Base-by-base conservation (phyloP, 2,797 vertebrate genomes). In the Kryptolebias ocellatus region DNA sequence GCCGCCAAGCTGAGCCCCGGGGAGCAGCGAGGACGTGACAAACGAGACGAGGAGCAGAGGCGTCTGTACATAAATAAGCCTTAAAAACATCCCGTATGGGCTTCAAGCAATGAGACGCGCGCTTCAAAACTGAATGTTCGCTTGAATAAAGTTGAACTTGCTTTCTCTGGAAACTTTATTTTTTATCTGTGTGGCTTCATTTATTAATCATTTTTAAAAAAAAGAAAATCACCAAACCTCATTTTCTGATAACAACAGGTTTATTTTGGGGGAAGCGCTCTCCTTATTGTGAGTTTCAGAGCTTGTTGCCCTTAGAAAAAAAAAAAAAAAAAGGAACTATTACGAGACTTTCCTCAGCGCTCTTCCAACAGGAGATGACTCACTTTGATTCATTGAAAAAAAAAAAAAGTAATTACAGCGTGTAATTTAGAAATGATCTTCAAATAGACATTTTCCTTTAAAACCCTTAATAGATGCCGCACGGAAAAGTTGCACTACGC, bases 1-100 rank as follows among this genome's bases (percentile, higher is more conserved):
- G 69, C 24, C 66, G 3, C 67, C 72, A 14, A 83, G 20, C 74
- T 83, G 74, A 89, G 50, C 1, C 16, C 20, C 50, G 10, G 0
- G 24, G 24, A 3, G 56, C 10, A n/a, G 27, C 6, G 10, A 46
- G 31, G 34, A 12, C 4, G 37, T 5, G 12, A 20, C 17, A 4
- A n/a, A 24, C 20, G 2, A 24, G 11, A 9, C 14, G 17, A n/a
- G 4, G 16, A 37, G 16, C 15, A 42, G 4, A 3, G 8, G 18
- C 58, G 47, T 55, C 18, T 76, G 60, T 69, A 64, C 27, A 72
- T 64, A 71, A 34, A 50, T 60, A 39, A 65, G 49, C 52, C 10
- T 18, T 14, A 54, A 46, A 60, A 44, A 1, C 28, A 20, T 14
- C 18, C 24, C 34, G 18, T 29, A 52, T 27, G 17, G 37, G 45